Base-by-base conservation (phyloP, 2,888 invertebrate genomes). In the Dyspetes luteomarginatus region DNA sequence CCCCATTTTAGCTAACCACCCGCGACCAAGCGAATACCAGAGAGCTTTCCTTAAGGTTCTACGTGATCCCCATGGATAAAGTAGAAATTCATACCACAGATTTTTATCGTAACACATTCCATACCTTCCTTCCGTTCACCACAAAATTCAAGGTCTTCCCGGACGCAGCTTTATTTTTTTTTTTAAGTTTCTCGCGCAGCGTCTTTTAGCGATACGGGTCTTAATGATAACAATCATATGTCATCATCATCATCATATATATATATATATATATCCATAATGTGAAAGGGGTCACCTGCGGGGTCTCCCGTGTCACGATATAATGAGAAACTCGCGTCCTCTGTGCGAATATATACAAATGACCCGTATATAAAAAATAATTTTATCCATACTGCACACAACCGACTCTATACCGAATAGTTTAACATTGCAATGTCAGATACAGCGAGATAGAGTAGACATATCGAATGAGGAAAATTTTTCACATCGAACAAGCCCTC, bases 41-140 rank as follows among this genome's bases (percentile, higher is more conserved):
- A 19, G 62, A 68, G 67, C 56, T 74, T 77, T 48, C 60, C 48
- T 73, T 30, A 41, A 72, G 56, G 64, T 12, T 50, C 77, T 60
- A 19, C 65, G 15, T 26, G 50, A 81, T 76, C 82, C 78, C 83
- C 62, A 80, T 69, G 64, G 82, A 82, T 82, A 84, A 84, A 56
- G 82, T 82, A 84, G 84, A 82, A 81, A 81, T 74, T 78, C 43
- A 9, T 55, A n/a, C 28, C 7, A 36, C 12, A 50, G 41, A 55
- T 56, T 62, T 36, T 7, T 45, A 36, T n/a, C n/a, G n/a, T 55
- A 4, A 28, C 43, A 12, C n/a, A 4, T 24, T 22, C 5, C 30
- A 41, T 15, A 28, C 30, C 15, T 15, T 48, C 5, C 5, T 15
- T n/a, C n/a, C n/a, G n/a, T n/a, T n/a, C n/a, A n/a, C n/a, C n/a